These are phyloP conservation scores for Gavialis gangeticus DNA, from an alignment of 2,113 vertebrate species.

Conservation along the genomic window DNA sequence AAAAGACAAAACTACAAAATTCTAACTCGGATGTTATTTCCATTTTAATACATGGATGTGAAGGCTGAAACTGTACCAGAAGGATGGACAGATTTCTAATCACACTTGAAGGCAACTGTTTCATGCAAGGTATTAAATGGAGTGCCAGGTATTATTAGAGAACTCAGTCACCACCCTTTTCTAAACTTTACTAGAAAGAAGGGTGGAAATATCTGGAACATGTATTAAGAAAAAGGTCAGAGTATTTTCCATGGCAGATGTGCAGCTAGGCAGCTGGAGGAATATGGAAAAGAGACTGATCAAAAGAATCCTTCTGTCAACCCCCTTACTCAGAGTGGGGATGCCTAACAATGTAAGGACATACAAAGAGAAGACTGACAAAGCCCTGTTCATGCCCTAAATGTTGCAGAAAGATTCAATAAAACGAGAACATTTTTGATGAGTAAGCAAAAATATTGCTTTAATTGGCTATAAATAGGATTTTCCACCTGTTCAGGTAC, in stretches of 20 bases:
- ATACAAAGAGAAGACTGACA: no score
- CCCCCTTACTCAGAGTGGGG: no score
- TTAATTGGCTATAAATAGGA: not conserved
- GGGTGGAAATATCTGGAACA: no score
- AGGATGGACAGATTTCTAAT: not conserved
- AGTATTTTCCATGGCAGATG: not conserved
- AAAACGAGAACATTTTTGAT: no score
- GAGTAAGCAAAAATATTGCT: not conserved
- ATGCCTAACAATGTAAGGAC: no score
- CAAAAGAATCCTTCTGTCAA: fast-evolving
- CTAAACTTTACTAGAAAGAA: not conserved
- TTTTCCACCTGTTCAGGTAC: not conserved
- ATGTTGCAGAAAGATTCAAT: no score
- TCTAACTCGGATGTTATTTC: not conserved
- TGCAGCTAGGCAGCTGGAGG: not conserved
- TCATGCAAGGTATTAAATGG: not conserved
- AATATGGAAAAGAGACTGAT: not conserved
- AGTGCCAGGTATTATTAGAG: not conserved
- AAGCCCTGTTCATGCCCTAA: no score
- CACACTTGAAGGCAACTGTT: not conserved
- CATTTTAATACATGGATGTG: not conserved
- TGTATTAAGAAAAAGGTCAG: not conserved
- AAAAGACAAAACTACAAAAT: not conserved
- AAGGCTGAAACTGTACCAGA: not conserved
- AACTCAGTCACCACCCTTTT: not conserved